Evolutionary conservation across 2,113 vertebrate genomes (phyloP).

Genomic region (Rhagologus leucostigma): DNA sequence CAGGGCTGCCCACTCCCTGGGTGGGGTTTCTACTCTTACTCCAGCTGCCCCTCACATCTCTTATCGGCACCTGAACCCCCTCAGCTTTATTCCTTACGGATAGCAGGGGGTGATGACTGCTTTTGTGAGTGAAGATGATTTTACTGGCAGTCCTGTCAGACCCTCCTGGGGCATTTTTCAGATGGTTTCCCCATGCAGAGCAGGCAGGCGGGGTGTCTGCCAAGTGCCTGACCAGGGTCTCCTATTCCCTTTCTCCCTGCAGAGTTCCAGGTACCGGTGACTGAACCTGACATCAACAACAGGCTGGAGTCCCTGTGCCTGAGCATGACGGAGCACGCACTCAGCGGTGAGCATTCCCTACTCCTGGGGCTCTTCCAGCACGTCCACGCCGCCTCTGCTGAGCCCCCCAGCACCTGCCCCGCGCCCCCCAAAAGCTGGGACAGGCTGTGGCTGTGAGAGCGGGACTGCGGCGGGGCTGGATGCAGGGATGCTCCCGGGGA

Average conservation of each 20-base stretch:
- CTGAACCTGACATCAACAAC: conserved; percentile 98
- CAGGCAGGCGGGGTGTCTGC: no score
- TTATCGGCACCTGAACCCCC: accelerated
- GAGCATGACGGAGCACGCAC: conserved; percentile 98
- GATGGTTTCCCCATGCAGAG: neutral
- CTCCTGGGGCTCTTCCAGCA: conserved; percentile 16
- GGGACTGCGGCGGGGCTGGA: neutral
- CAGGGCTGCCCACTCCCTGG: neutral
- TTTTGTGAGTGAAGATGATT: neutral
- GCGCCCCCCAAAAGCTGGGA: conserved; percentile 36
- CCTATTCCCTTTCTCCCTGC: neutral
- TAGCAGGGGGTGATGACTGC: accelerated
- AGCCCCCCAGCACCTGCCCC: conserved; percentile 13
- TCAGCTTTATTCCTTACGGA: accelerated
- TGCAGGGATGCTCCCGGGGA: neutral
- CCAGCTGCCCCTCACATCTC: neutral
- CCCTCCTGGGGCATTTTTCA: neutral
- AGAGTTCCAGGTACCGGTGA: conserved; percentile 94
- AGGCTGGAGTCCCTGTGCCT: conserved; percentile 98
- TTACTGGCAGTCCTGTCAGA: neutral
- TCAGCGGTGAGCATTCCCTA: conserved; percentile 83
- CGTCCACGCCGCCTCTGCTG: neutral
- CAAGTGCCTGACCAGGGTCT: accelerated
- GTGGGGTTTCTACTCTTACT: neutral
- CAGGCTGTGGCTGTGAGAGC: conserved; percentile 35